A percentile compares a stretch with the other conserved stretches of the same genome.
Conservation (phyloP, 2,888 invertebrate genomes). For the Cecidostiba fungosa region DNA sequence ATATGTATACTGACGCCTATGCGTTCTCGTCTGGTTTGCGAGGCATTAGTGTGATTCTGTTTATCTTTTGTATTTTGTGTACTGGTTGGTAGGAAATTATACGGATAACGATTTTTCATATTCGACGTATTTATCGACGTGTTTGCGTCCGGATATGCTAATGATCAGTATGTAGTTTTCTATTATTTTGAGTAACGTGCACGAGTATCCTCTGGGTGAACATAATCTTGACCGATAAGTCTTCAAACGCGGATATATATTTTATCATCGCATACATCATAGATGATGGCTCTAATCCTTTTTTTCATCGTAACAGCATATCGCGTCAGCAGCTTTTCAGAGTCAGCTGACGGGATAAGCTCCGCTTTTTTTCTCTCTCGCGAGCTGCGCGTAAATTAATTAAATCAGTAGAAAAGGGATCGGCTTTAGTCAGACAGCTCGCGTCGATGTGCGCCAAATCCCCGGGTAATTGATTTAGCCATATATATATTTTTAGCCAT, state of each 20-base stretch:
- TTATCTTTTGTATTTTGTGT: background rate
- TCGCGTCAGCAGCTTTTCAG: conserved; percentile 1
- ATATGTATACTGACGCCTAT: background rate
- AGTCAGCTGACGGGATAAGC: background rate
- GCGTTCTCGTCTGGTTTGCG: background rate
- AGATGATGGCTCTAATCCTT: background rate
- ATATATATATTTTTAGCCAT: too few relatives aligned
- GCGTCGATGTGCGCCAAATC: background rate
- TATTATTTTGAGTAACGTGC: background rate
- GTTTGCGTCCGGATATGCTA: background rate
- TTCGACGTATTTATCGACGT: background rate
- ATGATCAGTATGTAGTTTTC: background rate
- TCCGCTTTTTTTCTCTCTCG: background rate
- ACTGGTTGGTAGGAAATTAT: background rate
- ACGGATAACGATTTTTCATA: background rate
- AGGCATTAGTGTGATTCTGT: background rate
- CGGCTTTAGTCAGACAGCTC: background rate
- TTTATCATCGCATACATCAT: background rate
- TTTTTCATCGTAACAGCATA: background rate
- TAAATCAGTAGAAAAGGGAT: background rate
- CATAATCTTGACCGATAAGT: background rate
- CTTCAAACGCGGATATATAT: background rate
- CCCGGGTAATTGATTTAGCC: too few relatives aligned
- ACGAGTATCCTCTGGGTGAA: background rate
- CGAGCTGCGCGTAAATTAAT: background rate